Conservation (phyloP, 1,140 invertebrate genomes). For the Ceratina japonica region DNA sequence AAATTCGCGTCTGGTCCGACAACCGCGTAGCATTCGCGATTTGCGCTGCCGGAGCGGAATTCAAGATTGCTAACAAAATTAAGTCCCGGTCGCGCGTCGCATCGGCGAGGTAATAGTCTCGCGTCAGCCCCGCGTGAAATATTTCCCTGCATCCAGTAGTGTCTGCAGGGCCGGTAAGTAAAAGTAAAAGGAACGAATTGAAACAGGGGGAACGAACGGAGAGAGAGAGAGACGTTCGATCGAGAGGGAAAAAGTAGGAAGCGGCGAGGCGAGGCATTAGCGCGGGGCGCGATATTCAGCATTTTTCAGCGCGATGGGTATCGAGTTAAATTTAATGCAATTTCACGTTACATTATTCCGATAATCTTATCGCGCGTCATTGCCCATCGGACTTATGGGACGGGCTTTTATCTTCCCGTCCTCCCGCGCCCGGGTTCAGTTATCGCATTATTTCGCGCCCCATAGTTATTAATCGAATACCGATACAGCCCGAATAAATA, state of each 20-base stretch:
- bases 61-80: conserved; percentile 59
- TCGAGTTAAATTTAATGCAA: conserved; percentile 65
- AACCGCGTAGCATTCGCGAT: conserved; percentile 19
- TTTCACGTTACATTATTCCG: conserved; percentile 65
- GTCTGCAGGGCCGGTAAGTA: conserved; percentile 15
- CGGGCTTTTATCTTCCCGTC: conserved; percentile 58
- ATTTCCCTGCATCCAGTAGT: conserved; percentile 39
- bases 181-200: background rate
- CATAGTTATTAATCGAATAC: conserved; percentile 64
- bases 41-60: conserved; percentile 48
- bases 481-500: conserved; percentile 57
- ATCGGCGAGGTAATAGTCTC: conserved; percentile 44
- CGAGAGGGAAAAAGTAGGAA: background rate
- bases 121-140: conserved; percentile 54
- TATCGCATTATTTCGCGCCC: conserved; percentile 57
- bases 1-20: conserved; percentile 33
- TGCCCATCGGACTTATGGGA: conserved; percentile 62
- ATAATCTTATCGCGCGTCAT: conserved; percentile 65
- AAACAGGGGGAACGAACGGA: background rate
- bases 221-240: too few relatives aligned
- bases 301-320: conserved; percentile 62
- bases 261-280: conserved; percentile 41
- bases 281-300: conserved; percentile 54
- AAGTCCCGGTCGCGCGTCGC: conserved; percentile 26
- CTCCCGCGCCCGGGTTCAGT: conserved; percentile 49